Conservation (phyloP, 2,113 vertebrate species). For the Bufo bufo region DNA sequence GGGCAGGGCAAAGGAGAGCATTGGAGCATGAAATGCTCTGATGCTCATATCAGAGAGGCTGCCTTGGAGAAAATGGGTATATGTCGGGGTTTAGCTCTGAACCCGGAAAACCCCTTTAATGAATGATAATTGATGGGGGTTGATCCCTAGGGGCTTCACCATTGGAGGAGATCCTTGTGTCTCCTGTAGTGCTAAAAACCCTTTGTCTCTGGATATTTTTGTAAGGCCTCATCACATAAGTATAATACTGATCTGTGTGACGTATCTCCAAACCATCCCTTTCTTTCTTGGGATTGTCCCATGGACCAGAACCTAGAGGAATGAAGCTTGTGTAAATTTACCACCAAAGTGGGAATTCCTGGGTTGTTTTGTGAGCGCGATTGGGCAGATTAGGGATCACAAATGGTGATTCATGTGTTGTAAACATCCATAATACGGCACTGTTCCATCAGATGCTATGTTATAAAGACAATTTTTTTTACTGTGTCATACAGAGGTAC, state of each 20-base stretch:
- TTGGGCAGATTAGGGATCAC: neutral
- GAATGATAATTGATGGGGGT: neutral
- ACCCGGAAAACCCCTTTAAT: too few species aligned
- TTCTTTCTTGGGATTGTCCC: neutral
- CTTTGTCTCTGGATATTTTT: neutral
- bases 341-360: neutral
- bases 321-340: neutral
- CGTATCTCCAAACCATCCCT: neutral
- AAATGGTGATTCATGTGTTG: neutral
- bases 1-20: too few species aligned
- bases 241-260: neutral
- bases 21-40: too few species aligned
- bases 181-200: neutral
- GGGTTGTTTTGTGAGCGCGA: neutral
- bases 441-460: too few species aligned
- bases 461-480: too few species aligned
- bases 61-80: too few species aligned
- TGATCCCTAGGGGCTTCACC: neutral
- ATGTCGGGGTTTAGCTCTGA: too few species aligned
- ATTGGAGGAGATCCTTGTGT: neutral
- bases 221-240: neutral
- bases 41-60: too few species aligned
- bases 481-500: too few species aligned
- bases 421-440: too few species aligned
- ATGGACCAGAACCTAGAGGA: neutral